These are phyloP conservation scores for Glaucidium brasilianum DNA, from an alignment of 2,113 vertebrate genomes.

Conservation along the genomic window DNA sequence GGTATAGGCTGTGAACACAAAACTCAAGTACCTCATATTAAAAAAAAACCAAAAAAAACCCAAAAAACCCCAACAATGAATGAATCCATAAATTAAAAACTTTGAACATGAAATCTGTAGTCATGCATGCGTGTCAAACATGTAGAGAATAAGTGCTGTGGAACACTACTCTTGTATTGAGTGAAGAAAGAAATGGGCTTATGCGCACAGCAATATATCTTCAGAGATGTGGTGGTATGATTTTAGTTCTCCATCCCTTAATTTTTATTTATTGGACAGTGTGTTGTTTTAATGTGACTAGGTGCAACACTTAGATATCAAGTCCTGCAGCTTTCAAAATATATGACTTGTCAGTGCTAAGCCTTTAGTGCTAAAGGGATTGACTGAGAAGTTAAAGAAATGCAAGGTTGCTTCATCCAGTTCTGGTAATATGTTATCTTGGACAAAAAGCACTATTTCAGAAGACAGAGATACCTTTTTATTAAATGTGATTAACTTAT, in stretches of 20 bases:
- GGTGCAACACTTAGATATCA: background rate
- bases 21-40: background rate
- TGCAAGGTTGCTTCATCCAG: background rate
- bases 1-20: background rate
- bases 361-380: background rate
- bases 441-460: background rate
- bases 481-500: background rate
- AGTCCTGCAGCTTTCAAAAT: background rate
- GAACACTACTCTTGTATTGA: background rate
- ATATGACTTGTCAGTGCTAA: background rate
- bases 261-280: background rate
- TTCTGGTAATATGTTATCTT: rapidly evolving
- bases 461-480: background rate
- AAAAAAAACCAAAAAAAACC: background rate
- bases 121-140: background rate
- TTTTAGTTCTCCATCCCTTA: background rate
- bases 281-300: background rate
- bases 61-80: too few species aligned
- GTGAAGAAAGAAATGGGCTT: background rate
- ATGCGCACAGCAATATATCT: background rate
- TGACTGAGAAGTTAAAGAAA: background rate
- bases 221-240: background rate
- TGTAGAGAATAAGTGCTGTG: background rate
- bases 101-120: background rate
- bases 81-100: background rate